Evolutionary conservation across 1,140 invertebrate genomes (phyloP).

Genomic region (Anadara kagoshimensis): DNA sequence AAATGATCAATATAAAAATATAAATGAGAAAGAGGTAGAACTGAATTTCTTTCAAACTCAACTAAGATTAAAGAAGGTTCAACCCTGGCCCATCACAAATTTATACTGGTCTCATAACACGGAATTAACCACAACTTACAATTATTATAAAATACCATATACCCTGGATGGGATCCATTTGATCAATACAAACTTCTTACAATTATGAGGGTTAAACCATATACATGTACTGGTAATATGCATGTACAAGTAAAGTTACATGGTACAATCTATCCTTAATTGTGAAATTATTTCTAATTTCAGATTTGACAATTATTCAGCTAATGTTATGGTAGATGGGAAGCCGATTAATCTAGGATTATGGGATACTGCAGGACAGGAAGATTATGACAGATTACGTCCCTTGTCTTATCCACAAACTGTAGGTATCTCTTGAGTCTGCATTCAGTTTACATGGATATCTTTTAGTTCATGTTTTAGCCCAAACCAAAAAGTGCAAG

Average conservation of each 20-base stretch:
- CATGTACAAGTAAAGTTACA: neutral
- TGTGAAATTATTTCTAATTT: constrained; percentile 8
- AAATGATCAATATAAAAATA: too few species aligned
- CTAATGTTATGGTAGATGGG: constrained; percentile 99
- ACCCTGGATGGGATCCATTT: too few species aligned
- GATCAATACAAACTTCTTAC: too few species aligned
- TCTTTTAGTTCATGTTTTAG: neutral
- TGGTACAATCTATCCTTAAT: neutral
- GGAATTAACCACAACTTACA: too few species aligned
- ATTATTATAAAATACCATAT: too few species aligned
- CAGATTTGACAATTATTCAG: constrained; percentile 97
- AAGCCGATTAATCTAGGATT: constrained; percentile 94
- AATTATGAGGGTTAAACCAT: too few species aligned
- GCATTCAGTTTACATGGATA: neutral
- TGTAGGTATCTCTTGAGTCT: constrained; percentile 44
- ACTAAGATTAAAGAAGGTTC: too few species aligned
- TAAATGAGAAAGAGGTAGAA: too few species aligned
- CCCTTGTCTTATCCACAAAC: constrained; percentile 98
- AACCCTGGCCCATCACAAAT: too few species aligned
- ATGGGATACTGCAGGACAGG: constrained; percentile 75
- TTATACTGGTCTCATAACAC: too few species aligned
- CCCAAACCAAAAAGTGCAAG: neutral
- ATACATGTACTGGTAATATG: neutral
- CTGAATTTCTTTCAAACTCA: too few species aligned
- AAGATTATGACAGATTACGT: constrained; percentile 95